Percentiles rank a stretch among this genome's conserved stretches.
These are phyloP conservation scores for Sycobia sp. DNA, from an alignment of 1,140 invertebrate species.

Conservation along the genomic window DNA sequence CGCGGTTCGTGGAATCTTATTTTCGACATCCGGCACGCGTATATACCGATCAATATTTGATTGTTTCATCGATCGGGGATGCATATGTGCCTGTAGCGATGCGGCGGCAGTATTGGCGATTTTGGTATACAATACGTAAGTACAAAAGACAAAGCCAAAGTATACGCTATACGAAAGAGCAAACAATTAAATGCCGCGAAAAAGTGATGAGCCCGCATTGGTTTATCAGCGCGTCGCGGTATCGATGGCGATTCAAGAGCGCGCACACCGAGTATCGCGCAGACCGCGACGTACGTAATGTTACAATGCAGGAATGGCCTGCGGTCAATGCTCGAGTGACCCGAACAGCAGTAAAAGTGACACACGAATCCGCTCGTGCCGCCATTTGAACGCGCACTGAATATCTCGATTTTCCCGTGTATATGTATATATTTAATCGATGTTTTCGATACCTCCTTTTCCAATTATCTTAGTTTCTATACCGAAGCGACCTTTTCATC, in stretches of 20 bases:
- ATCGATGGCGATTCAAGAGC: slow-evolving; percentile 23
- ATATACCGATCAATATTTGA: slow-evolving; percentile 24
- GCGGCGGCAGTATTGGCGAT: no score
- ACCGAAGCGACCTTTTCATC: background rate
- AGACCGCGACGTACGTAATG: slow-evolving; percentile 30
- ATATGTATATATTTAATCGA: background rate
- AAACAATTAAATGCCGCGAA: no score
- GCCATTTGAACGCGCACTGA: slow-evolving; percentile 16
- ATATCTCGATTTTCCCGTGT: slow-evolving; percentile 3
- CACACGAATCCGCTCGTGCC: slow-evolving; percentile 29
- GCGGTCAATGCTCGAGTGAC: slow-evolving; percentile 57
- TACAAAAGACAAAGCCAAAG: no score
- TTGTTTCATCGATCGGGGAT: slow-evolving; percentile 29
- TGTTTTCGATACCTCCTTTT: background rate
- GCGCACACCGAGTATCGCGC: slow-evolving; percentile 21
- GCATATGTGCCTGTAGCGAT: background rate
- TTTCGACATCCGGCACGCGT: slow-evolving; percentile 26
- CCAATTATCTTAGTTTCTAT: background rate
- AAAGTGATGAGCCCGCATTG: slow-evolving; percentile 31
- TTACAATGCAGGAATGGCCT: slow-evolving; percentile 39
- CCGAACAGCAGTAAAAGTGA: slow-evolving; percentile 58
- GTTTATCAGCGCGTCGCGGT: no score
- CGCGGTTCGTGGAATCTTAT: slow-evolving; percentile 22
- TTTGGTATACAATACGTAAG: no score
- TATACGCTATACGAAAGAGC: no score